These are phyloP conservation scores for Dione juno DNA, from an alignment of 2,888 invertebrate species.

Conservation along the genomic window DNA sequence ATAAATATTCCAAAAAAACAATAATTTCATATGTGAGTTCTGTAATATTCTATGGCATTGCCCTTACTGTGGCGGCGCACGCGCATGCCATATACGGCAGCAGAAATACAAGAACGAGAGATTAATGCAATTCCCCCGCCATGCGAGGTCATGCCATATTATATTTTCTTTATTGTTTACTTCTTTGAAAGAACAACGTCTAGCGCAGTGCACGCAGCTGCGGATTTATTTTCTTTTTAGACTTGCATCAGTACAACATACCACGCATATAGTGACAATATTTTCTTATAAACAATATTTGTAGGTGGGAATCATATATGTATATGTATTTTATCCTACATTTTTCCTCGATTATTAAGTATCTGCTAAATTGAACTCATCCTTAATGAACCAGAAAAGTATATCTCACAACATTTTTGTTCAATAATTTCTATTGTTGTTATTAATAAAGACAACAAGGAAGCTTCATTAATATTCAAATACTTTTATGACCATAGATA, in stretches of 20 bases:
- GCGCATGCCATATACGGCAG: slow-evolving; percentile 75
- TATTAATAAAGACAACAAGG: slow-evolving; percentile 26
- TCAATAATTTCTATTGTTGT: not conserved
- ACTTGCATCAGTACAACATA: not conserved
- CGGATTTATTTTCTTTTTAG: slow-evolving; percentile 11
- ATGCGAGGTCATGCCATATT: slow-evolving; percentile 64
- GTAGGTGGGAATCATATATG: not conserved
- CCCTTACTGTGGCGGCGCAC: slow-evolving; percentile 65
- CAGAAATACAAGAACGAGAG: slow-evolving; percentile 76
- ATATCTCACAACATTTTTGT: not conserved
- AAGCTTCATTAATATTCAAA: slow-evolving; percentile 31
- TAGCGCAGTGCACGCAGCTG: slow-evolving; percentile 42
- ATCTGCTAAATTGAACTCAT: not conserved
- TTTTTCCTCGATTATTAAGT: too few species aligned
- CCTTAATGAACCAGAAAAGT: not conserved
- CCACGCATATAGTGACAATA: not conserved
- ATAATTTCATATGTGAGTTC: slow-evolving; percentile 29
- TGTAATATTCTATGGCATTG: slow-evolving; percentile 57
- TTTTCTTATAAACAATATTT: not conserved
- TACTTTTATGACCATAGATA: slow-evolving; percentile 22
- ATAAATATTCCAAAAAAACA: slow-evolving; percentile 10
- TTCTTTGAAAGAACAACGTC: slow-evolving; percentile 48
- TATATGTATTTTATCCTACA: not conserved
- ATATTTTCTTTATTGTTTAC: slow-evolving; percentile 69
- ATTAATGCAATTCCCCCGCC: slow-evolving; percentile 68